Base-by-base conservation (phyloP, 2,113 vertebrate genomes). In the Anoura caudifer region DNA sequence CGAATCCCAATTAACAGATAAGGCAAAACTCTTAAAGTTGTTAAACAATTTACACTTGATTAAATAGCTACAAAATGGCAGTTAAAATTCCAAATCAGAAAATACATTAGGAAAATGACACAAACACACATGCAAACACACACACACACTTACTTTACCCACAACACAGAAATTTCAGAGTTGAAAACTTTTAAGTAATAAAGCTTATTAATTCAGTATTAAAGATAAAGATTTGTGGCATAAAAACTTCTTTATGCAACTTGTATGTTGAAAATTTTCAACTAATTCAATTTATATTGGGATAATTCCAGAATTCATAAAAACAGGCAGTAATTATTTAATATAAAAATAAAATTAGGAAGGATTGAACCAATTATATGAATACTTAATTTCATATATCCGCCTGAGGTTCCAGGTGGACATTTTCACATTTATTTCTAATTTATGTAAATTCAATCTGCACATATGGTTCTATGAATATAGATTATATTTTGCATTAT, bases 31-130 rank as follows among this genome's bases (percentile, higher is more conserved):
- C 24, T 95, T 91, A 70, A 85, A 89, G 43, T 93, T 91, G 77
- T 95, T 88, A 96, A 94, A 69, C 54, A 96, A 95, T 95, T 97
- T 97, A 96, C 79, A 96, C 56, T 96, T 96, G 45, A 97, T 84
- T 93, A 92, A 97, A 95, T 33, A 87, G 54, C 93, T 95, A 98
- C 82, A 91, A 94, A 95, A 33, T 80, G n/a, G 91, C 88, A 90
- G 67, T 84, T 54, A 94, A 72, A 41, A 85, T 88, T 96, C 24
- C 59, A 96, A 54, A 95, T 88, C 45, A 97, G 77, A 95, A 93
- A 95, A 92, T 69, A 94, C 61, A 94, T 88, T 82, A 90, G 63
- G 69, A 94, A 88, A 20, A 87, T 65, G 26, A 84, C 15, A 90
- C 2, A 75, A 3, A 89, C 10, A 75, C 16, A 76, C 6, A 82